Conservation (phyloP, 2,888 invertebrate genomes). For the Tenthredo scrophulariae region DNA sequence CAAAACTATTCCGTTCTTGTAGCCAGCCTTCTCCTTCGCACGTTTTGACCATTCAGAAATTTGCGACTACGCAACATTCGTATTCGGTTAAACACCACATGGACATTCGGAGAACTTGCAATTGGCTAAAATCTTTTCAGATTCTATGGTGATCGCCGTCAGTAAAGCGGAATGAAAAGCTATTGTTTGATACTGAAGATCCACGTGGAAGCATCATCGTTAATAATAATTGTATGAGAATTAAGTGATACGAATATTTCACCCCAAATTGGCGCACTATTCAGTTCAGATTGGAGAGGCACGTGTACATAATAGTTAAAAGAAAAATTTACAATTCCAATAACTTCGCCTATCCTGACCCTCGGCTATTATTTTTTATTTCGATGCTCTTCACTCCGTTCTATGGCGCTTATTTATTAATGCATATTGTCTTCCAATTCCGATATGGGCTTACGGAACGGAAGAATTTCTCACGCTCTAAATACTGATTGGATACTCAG, state of each 20-base stretch:
- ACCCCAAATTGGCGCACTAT: background rate
- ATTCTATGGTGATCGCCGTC: background rate
- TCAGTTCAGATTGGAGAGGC: background rate
- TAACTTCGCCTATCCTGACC: background rate
- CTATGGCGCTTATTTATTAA: background rate
- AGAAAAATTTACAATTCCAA: background rate
- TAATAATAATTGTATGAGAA: background rate
- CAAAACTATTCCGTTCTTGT: background rate
- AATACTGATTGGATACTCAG: background rate
- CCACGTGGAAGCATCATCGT: background rate
- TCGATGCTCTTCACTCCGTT: background rate
- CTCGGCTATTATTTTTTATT: background rate
- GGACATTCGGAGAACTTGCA: background rate
- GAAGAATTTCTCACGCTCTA: background rate
- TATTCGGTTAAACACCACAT: background rate
- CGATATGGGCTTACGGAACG: background rate
- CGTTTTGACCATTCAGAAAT: background rate
- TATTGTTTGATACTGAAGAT: background rate
- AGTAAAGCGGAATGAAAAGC: background rate
- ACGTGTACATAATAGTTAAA: background rate
- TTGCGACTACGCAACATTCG: slow-evolving; percentile 4
- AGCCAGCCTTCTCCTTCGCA: background rate
- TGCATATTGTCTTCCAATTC: background rate
- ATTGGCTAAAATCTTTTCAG: background rate
- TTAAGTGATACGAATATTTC: background rate